These are phyloP conservation scores for Temnothorax nylanderi DNA, from an alignment of 1,140 invertebrate genomes.

Conservation along the genomic window DNA sequence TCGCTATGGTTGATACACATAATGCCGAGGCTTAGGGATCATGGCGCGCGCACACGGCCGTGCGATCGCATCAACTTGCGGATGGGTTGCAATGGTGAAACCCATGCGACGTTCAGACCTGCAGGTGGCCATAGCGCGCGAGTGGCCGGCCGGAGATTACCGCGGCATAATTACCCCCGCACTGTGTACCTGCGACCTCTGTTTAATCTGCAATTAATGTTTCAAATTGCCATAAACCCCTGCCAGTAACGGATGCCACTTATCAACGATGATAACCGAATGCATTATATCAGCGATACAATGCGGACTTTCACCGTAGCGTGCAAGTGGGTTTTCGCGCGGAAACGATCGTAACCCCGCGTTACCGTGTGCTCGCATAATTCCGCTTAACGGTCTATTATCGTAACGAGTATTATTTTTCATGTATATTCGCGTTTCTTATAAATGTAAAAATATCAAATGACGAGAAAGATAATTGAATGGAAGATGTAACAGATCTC, in stretches of 20 bases:
- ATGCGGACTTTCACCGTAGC: constrained; percentile 35
- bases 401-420: neutral
- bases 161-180: constrained; percentile 81
- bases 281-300: constrained; percentile 36
- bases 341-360: constrained; percentile 16
- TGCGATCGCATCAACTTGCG: constrained; percentile 70
- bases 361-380: neutral
- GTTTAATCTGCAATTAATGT: constrained; percentile 85
- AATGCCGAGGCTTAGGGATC: constrained; percentile 18
- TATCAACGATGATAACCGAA: constrained; percentile 79
- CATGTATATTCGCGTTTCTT: neutral
- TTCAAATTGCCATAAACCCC: constrained; percentile 83
- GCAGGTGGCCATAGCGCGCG: constrained; percentile 70
- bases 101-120: constrained; percentile 78
- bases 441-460: neutral
- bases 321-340: neutral
- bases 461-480: neutral
- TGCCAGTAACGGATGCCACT: constrained; percentile 81
- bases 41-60: constrained; percentile 59
- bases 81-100: constrained; percentile 74
- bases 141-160: constrained; percentile 83
- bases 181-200: constrained; percentile 76
- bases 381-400: neutral
- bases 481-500: neutral
- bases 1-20: constrained; percentile 54